Conservation (phyloP, 2,113 vertebrate genomes). For the Vombatus ursinus region DNA sequence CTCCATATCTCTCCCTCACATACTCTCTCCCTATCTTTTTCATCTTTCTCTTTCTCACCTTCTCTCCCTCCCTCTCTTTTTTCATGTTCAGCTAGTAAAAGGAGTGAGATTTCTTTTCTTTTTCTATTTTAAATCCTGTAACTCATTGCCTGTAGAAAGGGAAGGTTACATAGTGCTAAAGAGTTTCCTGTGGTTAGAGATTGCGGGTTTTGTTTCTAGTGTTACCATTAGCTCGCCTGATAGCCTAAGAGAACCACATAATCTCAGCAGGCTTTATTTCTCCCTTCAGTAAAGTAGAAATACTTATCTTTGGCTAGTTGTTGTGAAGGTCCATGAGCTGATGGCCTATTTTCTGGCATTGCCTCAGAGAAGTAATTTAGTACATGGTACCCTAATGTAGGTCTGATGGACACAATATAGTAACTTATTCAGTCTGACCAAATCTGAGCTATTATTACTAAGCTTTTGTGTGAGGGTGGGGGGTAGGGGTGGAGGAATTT, state of each 20-base stretch:
- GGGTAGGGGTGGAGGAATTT: not conserved
- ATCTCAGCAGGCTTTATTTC: not conserved
- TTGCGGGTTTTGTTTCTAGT: not conserved
- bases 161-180: not conserved
- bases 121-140: not conserved
- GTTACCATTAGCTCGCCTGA: not conserved
- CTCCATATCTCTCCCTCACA: too few species aligned
- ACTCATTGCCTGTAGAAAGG: not conserved
- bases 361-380: not conserved
- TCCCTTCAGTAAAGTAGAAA: not conserved
- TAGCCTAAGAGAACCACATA: not conserved
- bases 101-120: too few species aligned
- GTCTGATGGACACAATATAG: not conserved
- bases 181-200: not conserved
- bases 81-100: too few species aligned
- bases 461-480: not conserved
- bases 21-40: too few species aligned
- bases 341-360: not conserved
- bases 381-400: not conserved
- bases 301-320: not conserved
- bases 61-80: too few species aligned
- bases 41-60: too few species aligned
- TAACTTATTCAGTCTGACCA: not conserved
- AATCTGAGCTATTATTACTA: not conserved
- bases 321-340: not conserved